Percentiles rank a stretch among this genome's conserved stretches.
Evolutionary conservation across 2,888 invertebrate genomes (phyloP).

Genomic region (Serripes groenlandicus): DNA sequence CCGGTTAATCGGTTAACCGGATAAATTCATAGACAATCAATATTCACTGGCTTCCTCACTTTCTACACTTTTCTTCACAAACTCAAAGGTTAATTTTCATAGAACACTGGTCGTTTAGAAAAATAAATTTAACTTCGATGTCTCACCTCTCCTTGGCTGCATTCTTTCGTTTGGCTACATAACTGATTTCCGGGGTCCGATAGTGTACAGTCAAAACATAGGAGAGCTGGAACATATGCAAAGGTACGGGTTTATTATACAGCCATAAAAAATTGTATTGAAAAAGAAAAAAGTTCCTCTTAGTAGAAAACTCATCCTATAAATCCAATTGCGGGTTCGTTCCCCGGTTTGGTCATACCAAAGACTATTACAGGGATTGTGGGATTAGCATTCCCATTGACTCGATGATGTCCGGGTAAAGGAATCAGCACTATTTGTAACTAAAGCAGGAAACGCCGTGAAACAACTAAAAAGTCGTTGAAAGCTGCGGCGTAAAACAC

Average conservation of each 20-base stretch:
- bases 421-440: too few species aligned
- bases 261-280: not conserved
- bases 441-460: too few species aligned
- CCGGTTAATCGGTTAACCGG: too few species aligned
- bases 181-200: not conserved
- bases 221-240: not conserved
- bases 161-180: not conserved
- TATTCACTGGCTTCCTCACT: too few species aligned
- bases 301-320: not conserved
- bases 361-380: not conserved
- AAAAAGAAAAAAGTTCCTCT: not conserved
- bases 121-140: too few species aligned
- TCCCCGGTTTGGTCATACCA: not conserved
- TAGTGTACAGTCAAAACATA: conserved; percentile 4
- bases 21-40: too few species aligned
- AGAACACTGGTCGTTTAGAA: too few species aligned
- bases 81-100: too few species aligned
- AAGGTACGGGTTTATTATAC: too few species aligned
- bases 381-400: not conserved
- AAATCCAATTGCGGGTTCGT: not conserved
- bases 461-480: too few species aligned
- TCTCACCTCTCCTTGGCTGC: conserved; percentile 12
- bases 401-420: not conserved
- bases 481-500: too few species aligned
- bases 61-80: too few species aligned